Evolutionary conservation across 2,888 invertebrate genomes (phyloP).

Genomic region (Eupelmus urozonus): DNA sequence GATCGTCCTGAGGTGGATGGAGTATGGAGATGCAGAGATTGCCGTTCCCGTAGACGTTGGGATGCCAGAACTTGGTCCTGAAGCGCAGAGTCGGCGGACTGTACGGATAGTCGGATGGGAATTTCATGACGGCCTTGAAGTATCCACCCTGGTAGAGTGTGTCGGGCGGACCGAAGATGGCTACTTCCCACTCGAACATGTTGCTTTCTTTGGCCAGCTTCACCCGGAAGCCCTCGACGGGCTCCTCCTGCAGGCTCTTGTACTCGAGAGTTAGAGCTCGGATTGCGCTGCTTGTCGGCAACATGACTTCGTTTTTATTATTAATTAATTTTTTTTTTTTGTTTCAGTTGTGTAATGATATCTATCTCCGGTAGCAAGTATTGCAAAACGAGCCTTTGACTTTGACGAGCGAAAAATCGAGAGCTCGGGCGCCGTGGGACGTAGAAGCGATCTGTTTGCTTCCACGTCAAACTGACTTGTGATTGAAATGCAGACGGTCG

Average conservation of each 20-base stretch:
- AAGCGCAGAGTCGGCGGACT: constrained; percentile 98
- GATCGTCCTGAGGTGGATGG: constrained; percentile 99
- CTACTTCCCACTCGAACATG: constrained; percentile 99
- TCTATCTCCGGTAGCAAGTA: too few relatives aligned
- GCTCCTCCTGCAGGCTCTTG: constrained; percentile 97
- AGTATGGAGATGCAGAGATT: constrained; percentile 99
- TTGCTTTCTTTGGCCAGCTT: constrained; percentile 97
- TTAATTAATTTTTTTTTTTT: too few relatives aligned
- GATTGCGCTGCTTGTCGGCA: constrained; percentile 92
- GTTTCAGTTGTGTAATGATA: too few relatives aligned
- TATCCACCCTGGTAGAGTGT: constrained; percentile 99
- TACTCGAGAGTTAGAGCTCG: constrained; percentile 95
- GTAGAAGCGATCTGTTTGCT: too few relatives aligned
- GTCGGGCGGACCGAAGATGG: constrained; percentile 99
- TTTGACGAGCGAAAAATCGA: too few relatives aligned
- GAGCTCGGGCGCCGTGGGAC: too few relatives aligned
- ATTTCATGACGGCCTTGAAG: constrained; percentile 99
- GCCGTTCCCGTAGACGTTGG: constrained; percentile 99
- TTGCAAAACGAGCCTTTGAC: too few relatives aligned
- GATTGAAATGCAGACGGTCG: too few relatives aligned
- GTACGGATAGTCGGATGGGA: constrained; percentile 98
- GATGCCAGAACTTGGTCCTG: constrained; percentile 99
- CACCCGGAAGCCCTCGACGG: constrained; percentile 98
- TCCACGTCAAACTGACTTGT: too few relatives aligned
- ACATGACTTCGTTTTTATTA: too few relatives aligned